Conservation (phyloP, 2,888 invertebrate genomes). For the Teleogryllus oceanicus region DNA sequence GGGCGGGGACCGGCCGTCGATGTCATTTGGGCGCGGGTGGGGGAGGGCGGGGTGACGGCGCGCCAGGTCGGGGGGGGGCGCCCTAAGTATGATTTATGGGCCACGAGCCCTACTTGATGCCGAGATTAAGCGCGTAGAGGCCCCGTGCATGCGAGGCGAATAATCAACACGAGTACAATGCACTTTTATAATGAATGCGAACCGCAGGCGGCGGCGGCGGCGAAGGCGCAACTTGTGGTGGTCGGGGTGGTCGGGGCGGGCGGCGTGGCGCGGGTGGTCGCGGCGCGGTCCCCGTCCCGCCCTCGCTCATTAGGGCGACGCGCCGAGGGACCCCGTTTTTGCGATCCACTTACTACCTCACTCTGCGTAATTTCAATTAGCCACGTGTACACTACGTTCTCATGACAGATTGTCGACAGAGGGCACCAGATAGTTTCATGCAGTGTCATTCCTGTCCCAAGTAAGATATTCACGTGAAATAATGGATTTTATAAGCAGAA, state of each 20-base stretch:
- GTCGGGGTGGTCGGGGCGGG: not conserved
- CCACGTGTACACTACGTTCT: not conserved
- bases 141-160: not conserved
- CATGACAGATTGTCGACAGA: no score
- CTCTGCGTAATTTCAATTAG: not conserved
- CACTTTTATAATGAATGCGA: conserved; percentile 1
- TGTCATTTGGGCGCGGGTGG: not conserved
- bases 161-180: conserved; percentile 6
- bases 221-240: no score
- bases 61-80: not conserved
- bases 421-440: no score
- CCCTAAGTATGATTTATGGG: not conserved
- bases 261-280: not conserved
- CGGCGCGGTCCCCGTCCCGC: not conserved
- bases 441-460: no score
- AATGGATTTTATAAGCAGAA: no score
- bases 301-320: not conserved
- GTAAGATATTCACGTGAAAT: no score
- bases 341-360: no score
- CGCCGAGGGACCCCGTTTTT: not conserved
- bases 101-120: not conserved
- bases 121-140: not conserved
- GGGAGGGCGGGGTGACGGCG: not conserved
- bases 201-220: not conserved
- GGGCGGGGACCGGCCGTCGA: not conserved